Percentiles rank a stretch among this genome's conserved stretches.
These are phyloP conservation scores for Motacilla alba DNA, from an alignment of 2,113 vertebrate genomes.

Conservation along the genomic window DNA sequence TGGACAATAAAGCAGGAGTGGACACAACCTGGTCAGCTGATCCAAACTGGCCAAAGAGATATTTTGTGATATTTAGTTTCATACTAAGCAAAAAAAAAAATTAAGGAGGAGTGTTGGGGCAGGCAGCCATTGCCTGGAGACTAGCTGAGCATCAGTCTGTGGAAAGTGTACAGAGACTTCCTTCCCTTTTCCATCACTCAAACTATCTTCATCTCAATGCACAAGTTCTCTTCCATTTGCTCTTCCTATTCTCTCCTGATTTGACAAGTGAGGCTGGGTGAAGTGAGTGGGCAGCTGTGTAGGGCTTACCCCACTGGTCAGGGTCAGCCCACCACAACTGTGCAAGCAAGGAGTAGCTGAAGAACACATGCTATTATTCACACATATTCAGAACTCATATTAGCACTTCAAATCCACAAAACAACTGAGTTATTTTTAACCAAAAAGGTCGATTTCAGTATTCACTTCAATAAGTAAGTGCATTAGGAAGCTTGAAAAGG, in stretches of 20 bases:
- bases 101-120: background rate
- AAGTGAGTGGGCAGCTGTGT: background rate
- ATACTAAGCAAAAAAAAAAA: background rate
- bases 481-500: background rate
- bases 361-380: background rate
- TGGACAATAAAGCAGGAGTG: rapidly evolving
- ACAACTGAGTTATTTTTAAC: background rate
- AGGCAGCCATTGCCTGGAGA: background rate
- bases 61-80: background rate
- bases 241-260: background rate
- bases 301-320: background rate
- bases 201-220: background rate
- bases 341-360: background rate
- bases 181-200: background rate
- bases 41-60: background rate
- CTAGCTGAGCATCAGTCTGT: background rate
- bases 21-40: background rate
- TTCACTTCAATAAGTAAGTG: background rate
- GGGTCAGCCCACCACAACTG: background rate
- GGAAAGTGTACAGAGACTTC: background rate
- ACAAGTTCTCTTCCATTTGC: background rate
- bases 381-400: background rate
- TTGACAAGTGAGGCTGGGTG: rapidly evolving
- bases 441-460: background rate
- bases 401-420: background rate